These are phyloP conservation scores for Drosophila lowei DNA, from an alignment of 1,140 invertebrate species.

Conservation along the genomic window DNA sequence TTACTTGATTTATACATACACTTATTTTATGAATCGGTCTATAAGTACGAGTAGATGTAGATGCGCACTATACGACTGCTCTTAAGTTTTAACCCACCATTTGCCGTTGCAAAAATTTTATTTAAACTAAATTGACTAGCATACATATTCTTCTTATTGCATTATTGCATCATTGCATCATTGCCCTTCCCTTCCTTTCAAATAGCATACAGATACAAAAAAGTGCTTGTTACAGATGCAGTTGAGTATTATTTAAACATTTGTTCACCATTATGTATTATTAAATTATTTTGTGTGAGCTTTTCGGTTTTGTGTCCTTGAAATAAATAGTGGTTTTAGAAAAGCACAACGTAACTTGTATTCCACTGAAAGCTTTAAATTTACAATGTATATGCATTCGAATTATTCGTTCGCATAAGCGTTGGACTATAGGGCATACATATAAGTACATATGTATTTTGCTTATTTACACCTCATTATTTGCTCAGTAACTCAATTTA, in stretches of 20 bases:
- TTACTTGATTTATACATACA: constrained; percentile 42
- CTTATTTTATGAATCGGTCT: constrained; percentile 32
- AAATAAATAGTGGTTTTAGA: too few species aligned
- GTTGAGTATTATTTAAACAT: constrained; percentile 32
- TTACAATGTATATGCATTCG: too few species aligned
- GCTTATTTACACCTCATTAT: not conserved
- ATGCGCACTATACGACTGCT: too few species aligned
- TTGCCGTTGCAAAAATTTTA: constrained; percentile 26
- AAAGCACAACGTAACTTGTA: too few species aligned
- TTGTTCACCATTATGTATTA: constrained; percentile 6
- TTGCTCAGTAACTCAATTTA: not conserved
- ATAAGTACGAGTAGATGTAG: constrained; percentile 15
- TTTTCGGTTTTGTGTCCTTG: too few species aligned
- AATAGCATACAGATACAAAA: constrained; percentile 20
- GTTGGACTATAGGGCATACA: not conserved
- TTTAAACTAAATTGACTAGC: constrained; percentile 55
- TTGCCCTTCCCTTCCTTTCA: not conserved
- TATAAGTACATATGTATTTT: constrained; percentile 12
- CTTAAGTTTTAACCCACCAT: not conserved
- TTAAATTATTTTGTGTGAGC: too few species aligned
- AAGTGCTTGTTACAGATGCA: constrained; percentile 4
- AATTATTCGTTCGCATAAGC: too few species aligned
- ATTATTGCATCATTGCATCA: constrained; percentile 7
- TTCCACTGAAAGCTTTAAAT: too few species aligned
- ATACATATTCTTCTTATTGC: constrained; percentile 26